A percentile compares a stretch with the other conserved stretches of the same genome.
Evolutionary conservation across 2,888 invertebrate genomes (phyloP).

Genomic region (Agonopterix heracliana): DNA sequence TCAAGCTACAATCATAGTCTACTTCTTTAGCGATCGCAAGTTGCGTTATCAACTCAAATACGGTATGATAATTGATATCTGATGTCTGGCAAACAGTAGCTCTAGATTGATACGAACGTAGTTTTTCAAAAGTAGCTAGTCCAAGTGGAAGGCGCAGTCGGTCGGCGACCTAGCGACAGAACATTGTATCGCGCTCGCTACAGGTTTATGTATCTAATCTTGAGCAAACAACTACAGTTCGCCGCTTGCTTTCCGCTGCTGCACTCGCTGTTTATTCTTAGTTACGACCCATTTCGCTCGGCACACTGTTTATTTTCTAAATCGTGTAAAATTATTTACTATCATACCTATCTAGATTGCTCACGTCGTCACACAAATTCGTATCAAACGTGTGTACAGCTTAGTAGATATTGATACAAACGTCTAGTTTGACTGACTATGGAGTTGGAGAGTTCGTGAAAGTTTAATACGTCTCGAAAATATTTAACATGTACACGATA

Average conservation of each 20-base stretch:
- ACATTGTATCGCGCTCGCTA: slow-evolving; percentile 21
- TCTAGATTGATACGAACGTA: slow-evolving; percentile 29
- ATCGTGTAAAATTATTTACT: slow-evolving; percentile 33
- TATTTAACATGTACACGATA: too few relatives aligned
- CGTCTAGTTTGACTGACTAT: too few relatives aligned
- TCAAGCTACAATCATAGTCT: too few relatives aligned
- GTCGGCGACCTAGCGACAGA: slow-evolving; percentile 20
- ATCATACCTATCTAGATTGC: slow-evolving; percentile 18
- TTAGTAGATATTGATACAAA: too few relatives aligned
- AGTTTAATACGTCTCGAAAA: too few relatives aligned
- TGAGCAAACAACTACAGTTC: slow-evolving; percentile 43
- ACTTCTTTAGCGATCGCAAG: background rate
- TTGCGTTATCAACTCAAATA: slow-evolving; percentile 15
- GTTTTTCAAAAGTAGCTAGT: slow-evolving; percentile 16
- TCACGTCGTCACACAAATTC: background rate
- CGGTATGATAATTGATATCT: slow-evolving; percentile 17
- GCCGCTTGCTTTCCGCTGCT: slow-evolving; percentile 31
- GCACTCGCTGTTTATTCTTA: slow-evolving; percentile 52
- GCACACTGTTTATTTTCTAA: slow-evolving; percentile 38
- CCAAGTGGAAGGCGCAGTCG: slow-evolving; percentile 12
- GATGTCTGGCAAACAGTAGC: slow-evolving; percentile 22
- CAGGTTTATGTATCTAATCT: slow-evolving; percentile 55
- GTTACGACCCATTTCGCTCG: slow-evolving; percentile 45
- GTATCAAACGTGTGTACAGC: too few relatives aligned
- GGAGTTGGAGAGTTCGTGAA: too few relatives aligned